These are phyloP conservation scores for Melierax canorus DNA, from an alignment of 2,113 vertebrate species.

Conservation along the genomic window DNA sequence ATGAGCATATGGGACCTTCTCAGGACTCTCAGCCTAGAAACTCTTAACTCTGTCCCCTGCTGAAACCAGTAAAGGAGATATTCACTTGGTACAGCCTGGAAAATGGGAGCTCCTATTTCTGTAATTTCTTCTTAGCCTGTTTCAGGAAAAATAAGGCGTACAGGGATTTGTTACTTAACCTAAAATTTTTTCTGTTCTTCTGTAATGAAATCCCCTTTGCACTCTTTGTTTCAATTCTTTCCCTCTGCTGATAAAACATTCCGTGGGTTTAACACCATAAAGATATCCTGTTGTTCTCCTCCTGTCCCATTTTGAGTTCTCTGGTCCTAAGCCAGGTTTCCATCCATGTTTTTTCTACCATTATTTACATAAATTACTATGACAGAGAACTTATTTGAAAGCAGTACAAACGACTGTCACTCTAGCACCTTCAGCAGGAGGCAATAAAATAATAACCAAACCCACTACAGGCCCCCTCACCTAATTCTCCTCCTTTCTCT, in stretches of 20 bases:
- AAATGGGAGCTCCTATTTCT: background rate
- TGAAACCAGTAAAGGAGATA: background rate
- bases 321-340: background rate
- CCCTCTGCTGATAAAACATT: background rate
- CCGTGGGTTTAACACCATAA: background rate
- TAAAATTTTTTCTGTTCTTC: background rate
- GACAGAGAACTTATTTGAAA: background rate
- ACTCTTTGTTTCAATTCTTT: background rate
- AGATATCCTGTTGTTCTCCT: background rate
- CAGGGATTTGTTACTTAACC: background rate
- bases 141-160: background rate
- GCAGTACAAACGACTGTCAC: rapidly evolving
- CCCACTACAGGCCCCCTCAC: background rate
- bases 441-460: background rate
- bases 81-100: background rate
- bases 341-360: background rate
- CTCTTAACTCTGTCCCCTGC: background rate
- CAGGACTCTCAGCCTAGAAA: background rate
- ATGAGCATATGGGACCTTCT: background rate
- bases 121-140: background rate
- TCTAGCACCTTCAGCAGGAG: background rate
- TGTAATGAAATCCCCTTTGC: background rate
- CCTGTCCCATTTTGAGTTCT: background rate
- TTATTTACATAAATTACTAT: background rate
- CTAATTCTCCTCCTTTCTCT: background rate